Conservation (phyloP, 2,113 vertebrate genomes). For the Macaca fascicularis region T2T-MFA8v1.1 NC_088376.1:52754501-52755000, state of each 20-base stretch:
- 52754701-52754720: not conserved
- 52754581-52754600: not conserved
- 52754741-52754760: not conserved
- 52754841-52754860: not conserved
- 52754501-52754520: not conserved
- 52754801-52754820: not conserved
- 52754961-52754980: not conserved
- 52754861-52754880: not conserved
- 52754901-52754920: not conserved
- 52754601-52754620: not conserved
- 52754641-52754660: not conserved
- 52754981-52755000: not conserved
- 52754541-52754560: not conserved
- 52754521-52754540: not conserved
- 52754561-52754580: not conserved
- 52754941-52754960: not conserved
- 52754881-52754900: not conserved
- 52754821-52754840: not conserved
- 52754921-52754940: not conserved
- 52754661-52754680: not conserved
- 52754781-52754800: not conserved
- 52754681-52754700: not conserved
- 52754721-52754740: not conserved
- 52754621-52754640: not conserved
- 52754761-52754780: not conserved